Evolutionary conservation across 2,888 invertebrate genomes (phyloP), one percentile per base, ranked within the genome.

Genomic region (Camptogramma bilineatum): DNA sequence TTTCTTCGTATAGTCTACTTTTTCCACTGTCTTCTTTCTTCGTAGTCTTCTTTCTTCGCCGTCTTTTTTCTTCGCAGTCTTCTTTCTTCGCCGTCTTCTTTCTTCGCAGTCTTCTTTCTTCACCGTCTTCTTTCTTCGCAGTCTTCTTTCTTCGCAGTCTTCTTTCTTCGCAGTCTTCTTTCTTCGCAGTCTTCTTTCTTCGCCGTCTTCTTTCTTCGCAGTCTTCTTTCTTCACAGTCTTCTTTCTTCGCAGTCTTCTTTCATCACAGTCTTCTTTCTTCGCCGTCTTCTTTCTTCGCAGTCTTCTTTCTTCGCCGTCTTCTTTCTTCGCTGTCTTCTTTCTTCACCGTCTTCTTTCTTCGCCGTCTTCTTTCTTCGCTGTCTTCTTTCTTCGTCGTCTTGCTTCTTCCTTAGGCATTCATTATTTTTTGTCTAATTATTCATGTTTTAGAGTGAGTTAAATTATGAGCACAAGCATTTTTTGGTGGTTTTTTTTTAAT

Each of bases 261-360:
- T 53, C 47, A 63, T 63, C 62, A 8, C 0, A 17, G 17, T 60
- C 44, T 66, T 59, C 63, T 19, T 60, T 66, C 57, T 66, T 18
- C 28, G 55, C 9, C 3, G 62, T 66, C 62, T 64, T 70, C 59
- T 51, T 53, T 19, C 51, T 44, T 21, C 18, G 50, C 4, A 9
- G 52, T 69, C 66, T 66, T 70, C 54, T 19, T 61, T 18, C 52
- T 52, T 24, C 31, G 48, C 5, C 5, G 55, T 65, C 64, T 66
- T 70, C 51, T 28, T 61, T 19, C 50, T 47, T 19, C n/a, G 47
- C 4, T 8, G 51, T 69, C 66, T 63, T 70, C 48, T 19, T 60
- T 19, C 47, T 52, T 19, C 19, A 44, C 4, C 8, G 53, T 66
- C 63, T 64, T 71, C 47, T 28, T 63, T 60, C 66, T 68, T 47